A percentile compares a stretch with the other conserved stretches of the same genome.
Evolutionary conservation across 30 jellyfish, hydroid and myxozoan species (phyloP).

Genomic region (Mastigias papua): DNA sequence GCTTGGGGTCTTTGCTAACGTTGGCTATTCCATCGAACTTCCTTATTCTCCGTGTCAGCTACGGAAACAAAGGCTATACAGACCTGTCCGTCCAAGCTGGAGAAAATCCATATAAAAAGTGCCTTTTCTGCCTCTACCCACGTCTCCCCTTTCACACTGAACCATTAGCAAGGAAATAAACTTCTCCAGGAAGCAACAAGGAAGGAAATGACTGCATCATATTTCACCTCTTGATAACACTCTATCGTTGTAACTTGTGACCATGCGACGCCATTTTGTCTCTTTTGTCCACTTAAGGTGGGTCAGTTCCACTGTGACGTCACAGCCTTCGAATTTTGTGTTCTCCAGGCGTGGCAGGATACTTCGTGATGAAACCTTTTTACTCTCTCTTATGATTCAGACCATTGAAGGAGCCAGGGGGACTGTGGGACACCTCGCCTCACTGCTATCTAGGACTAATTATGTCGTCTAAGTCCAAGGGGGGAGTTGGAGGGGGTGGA

Average conservation of each 20-base stretch:
- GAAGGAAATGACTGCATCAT: constrained; percentile 10
- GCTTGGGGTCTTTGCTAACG: background rate
- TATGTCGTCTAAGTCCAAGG: no score
- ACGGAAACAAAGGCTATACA: background rate
- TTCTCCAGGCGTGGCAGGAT: no score
- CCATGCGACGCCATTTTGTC: constrained; percentile 45
- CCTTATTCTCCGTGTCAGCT: background rate
- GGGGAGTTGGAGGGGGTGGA: no score
- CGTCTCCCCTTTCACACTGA: background rate
- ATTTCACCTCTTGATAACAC: background rate
- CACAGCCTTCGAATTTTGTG: background rate
- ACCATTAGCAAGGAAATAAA: constrained; percentile 14
- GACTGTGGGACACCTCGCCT: no score
- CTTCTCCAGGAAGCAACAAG: constrained; percentile 51
- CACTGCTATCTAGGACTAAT: no score
- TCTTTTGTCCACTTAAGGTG: constrained; percentile 48
- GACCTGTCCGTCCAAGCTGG: background rate
- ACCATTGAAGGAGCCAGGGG: no score
- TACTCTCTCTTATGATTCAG: no score
- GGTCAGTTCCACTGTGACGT: background rate
- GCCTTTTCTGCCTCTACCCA: background rate
- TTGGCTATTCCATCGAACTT: background rate
- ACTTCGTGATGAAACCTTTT: no score
- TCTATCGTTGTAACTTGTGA: background rate
- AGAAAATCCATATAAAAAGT: background rate